Conservation (phyloP, 1,140 invertebrate species). For the Leptinotarsa texana region DNA sequence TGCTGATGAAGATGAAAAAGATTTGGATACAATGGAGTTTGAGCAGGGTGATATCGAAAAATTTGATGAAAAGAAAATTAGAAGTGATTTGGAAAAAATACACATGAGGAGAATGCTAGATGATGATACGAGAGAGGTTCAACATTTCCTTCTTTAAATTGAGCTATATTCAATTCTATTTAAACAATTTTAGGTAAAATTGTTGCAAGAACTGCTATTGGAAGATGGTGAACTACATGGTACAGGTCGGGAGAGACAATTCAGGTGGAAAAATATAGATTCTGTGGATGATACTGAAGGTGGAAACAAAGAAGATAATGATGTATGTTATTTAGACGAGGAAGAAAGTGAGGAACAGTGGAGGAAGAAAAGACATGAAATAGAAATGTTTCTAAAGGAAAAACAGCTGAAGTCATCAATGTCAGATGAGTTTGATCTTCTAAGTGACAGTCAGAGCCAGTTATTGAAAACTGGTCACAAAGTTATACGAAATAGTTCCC, state of each 20-base stretch:
- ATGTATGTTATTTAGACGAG: slow-evolving; percentile 60
- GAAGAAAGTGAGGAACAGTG: slow-evolving; percentile 70
- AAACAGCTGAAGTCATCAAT: slow-evolving; percentile 30
- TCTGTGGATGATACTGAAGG: slow-evolving; percentile 46
- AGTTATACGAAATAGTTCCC: slow-evolving; percentile 52
- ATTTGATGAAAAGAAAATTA: slow-evolving; percentile 70
- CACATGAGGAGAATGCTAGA: slow-evolving; percentile 77
- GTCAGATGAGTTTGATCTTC: slow-evolving; percentile 27
- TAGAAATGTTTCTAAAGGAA: slow-evolving; percentile 68
- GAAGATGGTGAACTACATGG: slow-evolving; percentile 87
- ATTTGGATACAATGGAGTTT: slow-evolving; percentile 71
- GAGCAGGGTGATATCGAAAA: slow-evolving; percentile 78
- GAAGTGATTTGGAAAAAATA: slow-evolving; percentile 69
- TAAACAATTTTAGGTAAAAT: slow-evolving; percentile 57
- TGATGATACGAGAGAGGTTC: slow-evolving; percentile 78
- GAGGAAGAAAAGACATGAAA: slow-evolving; percentile 68
- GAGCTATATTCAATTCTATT: not conserved
- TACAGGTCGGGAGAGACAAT: slow-evolving; percentile 72
- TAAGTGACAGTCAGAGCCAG: slow-evolving; percentile 42
- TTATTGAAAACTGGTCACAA: slow-evolving; percentile 47
- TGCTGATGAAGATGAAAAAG: slow-evolving; percentile 77
- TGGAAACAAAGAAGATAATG: slow-evolving; percentile 55
- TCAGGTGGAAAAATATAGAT: slow-evolving; percentile 81
- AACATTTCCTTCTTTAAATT: not conserved
- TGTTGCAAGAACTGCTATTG: slow-evolving; percentile 80